Percentiles rank a stretch among this genome's conserved stretches.
Evolutionary conservation across 2,113 vertebrate genomes (phyloP).

Genomic region (Oncorhynchus keta): DNA sequence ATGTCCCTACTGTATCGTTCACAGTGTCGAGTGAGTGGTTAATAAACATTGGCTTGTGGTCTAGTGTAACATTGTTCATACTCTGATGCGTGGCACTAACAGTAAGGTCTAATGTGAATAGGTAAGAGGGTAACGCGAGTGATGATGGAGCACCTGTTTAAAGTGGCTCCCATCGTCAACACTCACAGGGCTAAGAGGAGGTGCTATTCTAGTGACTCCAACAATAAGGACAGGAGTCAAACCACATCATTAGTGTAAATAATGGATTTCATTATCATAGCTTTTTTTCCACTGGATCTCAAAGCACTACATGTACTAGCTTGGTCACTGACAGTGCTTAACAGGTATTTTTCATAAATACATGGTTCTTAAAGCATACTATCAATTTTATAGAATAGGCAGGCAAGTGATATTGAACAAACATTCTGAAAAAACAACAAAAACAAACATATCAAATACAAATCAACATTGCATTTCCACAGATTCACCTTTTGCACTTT

Average conservation of each 20-base stretch:
- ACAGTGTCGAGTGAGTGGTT: conserved; percentile 2
- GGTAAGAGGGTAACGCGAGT: conserved; percentile 8
- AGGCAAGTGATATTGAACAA: conserved; percentile 59
- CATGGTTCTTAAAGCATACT: conserved; percentile 55
- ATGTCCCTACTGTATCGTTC: not conserved
- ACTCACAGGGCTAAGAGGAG: conserved; percentile 39
- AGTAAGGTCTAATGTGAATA: not conserved
- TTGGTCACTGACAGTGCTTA: conserved; percentile 23
- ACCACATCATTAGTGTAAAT: conserved; percentile 53
- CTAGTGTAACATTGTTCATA: conserved; percentile 18
- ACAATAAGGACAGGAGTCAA: conserved; percentile 53
- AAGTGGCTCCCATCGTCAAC: conserved; percentile 57
- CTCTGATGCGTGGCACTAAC: not conserved
- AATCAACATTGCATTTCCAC: conserved; percentile 60
- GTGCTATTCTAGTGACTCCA: conserved; percentile 11
- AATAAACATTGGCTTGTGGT: conserved; percentile 15
- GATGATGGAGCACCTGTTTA: conserved; percentile 31
- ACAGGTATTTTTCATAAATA: conserved; percentile 67
- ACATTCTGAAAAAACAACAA: conserved; percentile 54
- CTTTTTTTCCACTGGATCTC: conserved; percentile 64
- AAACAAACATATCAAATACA: conserved; percentile 51
- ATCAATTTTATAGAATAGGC: conserved; percentile 64
- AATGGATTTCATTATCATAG: conserved; percentile 39
- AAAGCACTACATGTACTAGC: conserved; percentile 28
- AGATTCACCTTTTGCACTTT: conserved; percentile 50